Base-by-base conservation (phyloP, 2,888 invertebrate species). In the Notodonta ziczac region DNA sequence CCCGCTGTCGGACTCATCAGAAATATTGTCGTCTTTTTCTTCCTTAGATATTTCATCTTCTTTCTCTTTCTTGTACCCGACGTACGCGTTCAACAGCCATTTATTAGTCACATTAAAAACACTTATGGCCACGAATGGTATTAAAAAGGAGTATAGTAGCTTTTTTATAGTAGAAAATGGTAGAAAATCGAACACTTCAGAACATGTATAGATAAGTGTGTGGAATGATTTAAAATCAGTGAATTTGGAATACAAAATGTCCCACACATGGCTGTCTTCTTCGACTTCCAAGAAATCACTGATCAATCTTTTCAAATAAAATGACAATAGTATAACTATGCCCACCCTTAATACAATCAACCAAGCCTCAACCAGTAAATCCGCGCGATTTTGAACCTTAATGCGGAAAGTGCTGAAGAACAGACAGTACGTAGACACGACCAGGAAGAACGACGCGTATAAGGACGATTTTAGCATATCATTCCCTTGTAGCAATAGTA, bases 121-220 rank as follows among this genome's bases (percentile, higher is more conserved):
- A 2, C 89, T 90, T 0, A 95, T 56, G 0, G 94, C 57, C 0
- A 94, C 94, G 6, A 93, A 86, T 0, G 96, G 96, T 10, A 96
- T 84, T 0, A 97, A 77, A 5, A 95, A 83, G 0, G 96, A 95
- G 57, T 87, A 83, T 0, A 88, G 77, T 16, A 96, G 80, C 56
- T 94, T 94, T 48, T 86, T 80, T 0, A 95, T 80, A 0, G 95
- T 92, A 32, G 87, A 91, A 57, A 89, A 83, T 0, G 95, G 95
- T 54, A 97, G 81, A 78, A 96, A 97, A 77, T 96, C 96, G 80
- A 97, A 97, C 62, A 97, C 97, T 0, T 94, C 93, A 0, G 96
- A 95, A 82, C 97, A 97, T 0, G 97, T 97, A 76, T 97, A 97
- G 3, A 98, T 84, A 79, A 96, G 84, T 0, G 97, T 96, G 77